Evolutionary conservation across 2,797 vertebrate species (phyloP), one percentile per base, ranked within the genome.

Genomic region (Diceros bicornis): DNA sequence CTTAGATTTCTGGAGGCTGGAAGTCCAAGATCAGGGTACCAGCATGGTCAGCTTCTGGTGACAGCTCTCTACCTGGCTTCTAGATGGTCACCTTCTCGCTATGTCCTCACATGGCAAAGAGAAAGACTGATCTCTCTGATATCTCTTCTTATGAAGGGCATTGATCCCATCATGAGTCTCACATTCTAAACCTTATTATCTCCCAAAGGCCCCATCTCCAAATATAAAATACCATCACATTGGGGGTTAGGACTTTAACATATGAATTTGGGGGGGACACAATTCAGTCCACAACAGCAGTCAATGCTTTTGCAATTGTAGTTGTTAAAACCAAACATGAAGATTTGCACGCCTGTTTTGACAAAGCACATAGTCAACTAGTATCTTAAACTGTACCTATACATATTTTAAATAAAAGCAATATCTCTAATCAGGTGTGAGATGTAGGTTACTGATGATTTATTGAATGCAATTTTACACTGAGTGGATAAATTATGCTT

Each of bases 401-500:
- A 2, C 11, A 2, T 85, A 62, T 68, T 91, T 82, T 68, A 91
- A 84, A 88, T 55, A 87, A 92, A 96, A 96, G 59, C 12, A 87
- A 0, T 91, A n/a, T 71, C 47, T 96, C 55, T 89, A 81, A 62
- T 93, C 47, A 77, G 8, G 34, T 81, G 47, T 91, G 41, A 93
- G n/a, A 71, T 72, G 37, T 55, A 92, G 20, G 69, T 92, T 75
- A 83, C 32, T 37, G 8, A 61, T 87, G 55, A 95, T 94, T 94
- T 91, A 94, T 13, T 94, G n/a, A 91, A 89, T 57, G 16, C 50
- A 77, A 78, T 93, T 90, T 91, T 83, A 95, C n/a, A 78, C 37
- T 61, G 34, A 90, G 41, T 81, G 34, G 62, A 91, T 82, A 89
- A 94, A 89, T 96, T 84, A 94, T 81, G 44, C 85, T 90, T 95